Conservation (phyloP, 2,888 invertebrate genomes). For the Spialia ferax region DNA sequence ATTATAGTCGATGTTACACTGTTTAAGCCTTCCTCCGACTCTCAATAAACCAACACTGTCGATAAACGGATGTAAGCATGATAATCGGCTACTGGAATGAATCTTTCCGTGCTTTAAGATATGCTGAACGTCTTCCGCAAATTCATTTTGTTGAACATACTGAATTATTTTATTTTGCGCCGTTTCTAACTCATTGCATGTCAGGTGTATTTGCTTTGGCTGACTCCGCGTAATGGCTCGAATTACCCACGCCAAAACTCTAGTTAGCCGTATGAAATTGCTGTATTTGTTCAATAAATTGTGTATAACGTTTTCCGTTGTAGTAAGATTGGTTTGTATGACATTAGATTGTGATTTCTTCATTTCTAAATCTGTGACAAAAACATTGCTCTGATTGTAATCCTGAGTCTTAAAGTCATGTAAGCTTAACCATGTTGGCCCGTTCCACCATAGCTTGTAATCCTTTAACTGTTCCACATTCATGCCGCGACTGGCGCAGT, state of each 20-base stretch:
- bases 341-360: not conserved
- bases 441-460: not conserved
- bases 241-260: not conserved
- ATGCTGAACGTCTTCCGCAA: not conserved
- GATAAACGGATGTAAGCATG: too few species aligned
- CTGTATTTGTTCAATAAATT: not conserved
- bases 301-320: not conserved
- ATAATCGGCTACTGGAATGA: too few species aligned
- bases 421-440: not conserved
- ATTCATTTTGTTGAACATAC: not conserved
- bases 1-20: not conserved
- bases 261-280: not conserved
- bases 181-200: not conserved
- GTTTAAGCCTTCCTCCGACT: not conserved
- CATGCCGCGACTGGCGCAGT: conserved; percentile 46
- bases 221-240: not conserved
- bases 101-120: not conserved
- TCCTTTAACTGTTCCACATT: not conserved
- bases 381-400: not conserved
- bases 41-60: not conserved
- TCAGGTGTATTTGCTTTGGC: not conserved
- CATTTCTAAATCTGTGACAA: not conserved
- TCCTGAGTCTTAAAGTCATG: not conserved
- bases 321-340: not conserved
- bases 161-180: not conserved